Evolutionary conservation across 53 echinoderm and acorn worm genomes (phyloP), one percentile per base, ranked within the genome.

Genomic region (Antedon mediterranea): DNA sequence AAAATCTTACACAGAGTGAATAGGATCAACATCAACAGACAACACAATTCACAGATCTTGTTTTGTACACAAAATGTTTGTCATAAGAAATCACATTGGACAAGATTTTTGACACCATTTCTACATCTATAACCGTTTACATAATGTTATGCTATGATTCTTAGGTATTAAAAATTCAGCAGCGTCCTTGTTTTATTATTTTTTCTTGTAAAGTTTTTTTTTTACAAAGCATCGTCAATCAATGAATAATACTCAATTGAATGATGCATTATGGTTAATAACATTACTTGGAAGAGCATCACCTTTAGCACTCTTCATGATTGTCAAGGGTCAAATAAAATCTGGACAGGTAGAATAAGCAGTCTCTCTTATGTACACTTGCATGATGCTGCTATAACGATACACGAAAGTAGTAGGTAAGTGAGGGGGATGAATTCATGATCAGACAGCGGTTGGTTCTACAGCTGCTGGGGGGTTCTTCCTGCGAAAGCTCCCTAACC

Each of bases 401-500:
- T 11, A 37, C 11, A 6, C 37, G 37, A 3, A 3, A 57, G 23
- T 23, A 2, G 57, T 57, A 57, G 23, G 57, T 23, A 11, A 18
- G 57, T 11, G 57, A 2, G 57, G 57, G 57, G 11, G 57, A 57
- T 57, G 20, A 23, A 57, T 18, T 57, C 23, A 18, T 57, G 57
- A 57, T 57, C 57, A 57, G 9, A 57, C 57, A 23, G 57, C 57
- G 15, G 57, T 57, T 2, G 57, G 57, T 57, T 57, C 57, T 23
- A 57, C 57, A 18, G 57, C 57, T 37, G 57, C 23, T 8, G 57
- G 57, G 3, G 57, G 57, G n/a, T 73, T 74, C n/a, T 75, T 81
- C 43, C 84, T 81, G 76, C 87, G 86, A 70, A 89, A 80, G 13
- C 77, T 77, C 27, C 88, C 78, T 42, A 98, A 79, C 43, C 83